Base-by-base conservation (phyloP, 2,888 invertebrate species). In the Callyntrura sp. region DNA sequence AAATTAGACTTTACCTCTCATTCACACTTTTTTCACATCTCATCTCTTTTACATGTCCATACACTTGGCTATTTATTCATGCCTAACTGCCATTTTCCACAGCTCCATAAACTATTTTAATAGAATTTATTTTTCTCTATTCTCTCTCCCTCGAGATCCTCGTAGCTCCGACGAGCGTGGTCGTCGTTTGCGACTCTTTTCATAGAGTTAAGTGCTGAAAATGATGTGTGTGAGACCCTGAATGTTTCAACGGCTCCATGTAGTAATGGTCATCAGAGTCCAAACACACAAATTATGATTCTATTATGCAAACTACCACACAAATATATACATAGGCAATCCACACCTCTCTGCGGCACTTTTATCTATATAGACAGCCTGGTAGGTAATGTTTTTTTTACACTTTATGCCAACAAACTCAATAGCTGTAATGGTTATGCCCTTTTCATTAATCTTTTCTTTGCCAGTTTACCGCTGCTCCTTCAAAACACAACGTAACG, bases 231-330 rank as follows among this genome's bases (percentile, higher is more conserved):
- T 35, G 65, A 84, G 68, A 78, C 78, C 78, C 85, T 79, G 79
- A 86, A 65, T 62, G 20, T 82, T 73, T 70, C 87, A 79, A 79
- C 65, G 48, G 68, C 43, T 78, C 79, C 78, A 51, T 65, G 65
- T 23, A 73, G 45, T 35, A 35, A 62, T 62, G 81, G 14, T 17
- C 12, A 28, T 78, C 20, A 62, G 55, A n/a, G n/a, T 25, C n/a
- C n/a, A 51, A 73, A 81, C 28, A 57, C 14, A 78, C 68, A 70
- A 85, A 11, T 57, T 78, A 78, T 78, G 78, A 60, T n/a, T 81
- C 17, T 62, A 62, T 62, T 62, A 45, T 62, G 55, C 62, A 57
- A 35, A 55, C 73, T 20, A 2, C 25, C 57, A 14, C n/a, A n/a
- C n/a, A n/a, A n/a, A n/a, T n/a, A n/a, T n/a, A n/a, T n/a, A n/a